These are phyloP conservation scores for Epiblema foenella DNA, from an alignment of 2,888 invertebrate genomes.

Conservation along the genomic window DNA sequence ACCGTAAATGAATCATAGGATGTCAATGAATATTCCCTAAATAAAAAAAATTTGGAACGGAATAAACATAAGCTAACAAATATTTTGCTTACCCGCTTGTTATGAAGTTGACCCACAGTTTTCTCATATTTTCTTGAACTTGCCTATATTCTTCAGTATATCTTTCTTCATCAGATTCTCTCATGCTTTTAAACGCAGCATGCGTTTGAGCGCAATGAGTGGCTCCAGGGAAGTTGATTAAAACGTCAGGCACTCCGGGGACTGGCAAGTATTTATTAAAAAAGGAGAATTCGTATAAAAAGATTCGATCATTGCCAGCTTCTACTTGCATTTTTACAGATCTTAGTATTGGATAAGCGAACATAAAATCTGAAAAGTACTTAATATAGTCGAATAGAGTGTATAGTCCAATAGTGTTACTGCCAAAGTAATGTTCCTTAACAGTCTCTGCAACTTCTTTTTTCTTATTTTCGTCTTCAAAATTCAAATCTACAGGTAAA, in stretches of 20 bases:
- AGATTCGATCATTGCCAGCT: constrained; percentile 9
- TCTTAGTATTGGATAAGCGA: constrained; percentile 7
- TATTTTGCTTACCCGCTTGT: background rate
- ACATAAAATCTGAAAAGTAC: constrained; percentile 9
- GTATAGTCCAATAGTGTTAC: background rate
- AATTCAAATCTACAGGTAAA: constrained; percentile 2
- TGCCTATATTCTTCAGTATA: constrained; percentile 18
- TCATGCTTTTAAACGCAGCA: background rate
- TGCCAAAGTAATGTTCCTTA: constrained; percentile 17
- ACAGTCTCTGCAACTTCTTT: background rate
- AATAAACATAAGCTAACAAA: background rate
- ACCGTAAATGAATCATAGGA: no score
- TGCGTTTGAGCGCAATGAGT: constrained; percentile 10
- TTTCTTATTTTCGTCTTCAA: constrained; percentile 2
- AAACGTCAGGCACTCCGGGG: constrained; percentile 8
- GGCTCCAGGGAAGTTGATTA: constrained; percentile 14
- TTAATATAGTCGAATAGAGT: constrained; percentile 14
- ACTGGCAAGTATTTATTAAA: constrained; percentile 4
- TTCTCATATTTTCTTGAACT: constrained; percentile 2
- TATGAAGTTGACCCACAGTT: constrained; percentile 24
- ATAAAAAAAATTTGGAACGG: background rate
- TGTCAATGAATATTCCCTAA: no score
- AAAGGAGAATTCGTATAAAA: constrained; percentile 14
- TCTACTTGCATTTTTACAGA: constrained; percentile 6
- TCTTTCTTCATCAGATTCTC: background rate